phyloP scores from a whole-genome alignment of 2,888 invertebrate species.

The Metallyticus violacea region DNA sequence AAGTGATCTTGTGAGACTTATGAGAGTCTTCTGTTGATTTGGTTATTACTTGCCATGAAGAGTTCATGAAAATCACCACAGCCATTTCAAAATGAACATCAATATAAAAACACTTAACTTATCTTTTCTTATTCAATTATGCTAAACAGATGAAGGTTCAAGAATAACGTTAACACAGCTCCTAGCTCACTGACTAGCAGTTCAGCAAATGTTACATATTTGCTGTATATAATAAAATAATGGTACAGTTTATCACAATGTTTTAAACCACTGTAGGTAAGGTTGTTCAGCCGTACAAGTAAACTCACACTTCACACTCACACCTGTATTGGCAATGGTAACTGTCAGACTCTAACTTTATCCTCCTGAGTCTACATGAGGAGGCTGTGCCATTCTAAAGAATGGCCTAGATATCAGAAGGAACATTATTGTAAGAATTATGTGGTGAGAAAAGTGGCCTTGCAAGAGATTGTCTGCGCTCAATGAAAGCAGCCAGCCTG shows the following conservation, averaged over 20 bases:
- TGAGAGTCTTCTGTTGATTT: too few relatives aligned
- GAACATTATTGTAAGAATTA: neutral
- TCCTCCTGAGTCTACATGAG: neutral
- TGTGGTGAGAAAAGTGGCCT: conserved; percentile 17
- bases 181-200: neutral
- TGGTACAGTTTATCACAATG: neutral
- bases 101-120: neutral
- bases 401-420: neutral
- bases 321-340: neutral
- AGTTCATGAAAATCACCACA: neutral
- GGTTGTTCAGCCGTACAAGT: neutral
- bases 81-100: neutral
- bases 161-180: neutral
- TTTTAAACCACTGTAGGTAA: too few relatives aligned
- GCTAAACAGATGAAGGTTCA: neutral
- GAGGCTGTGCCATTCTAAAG: neutral
- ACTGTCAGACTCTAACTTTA: neutral
- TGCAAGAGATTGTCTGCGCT: conserved; percentile 38
- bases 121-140: neutral
- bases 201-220: neutral
- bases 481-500: conserved; percentile 47
- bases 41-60: neutral
- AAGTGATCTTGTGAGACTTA: neutral
- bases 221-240: neutral
- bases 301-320: neutral